Evolutionary conservation across 2,888 invertebrate genomes (phyloP).

Genomic region (Xestia xanthographa): DNA sequence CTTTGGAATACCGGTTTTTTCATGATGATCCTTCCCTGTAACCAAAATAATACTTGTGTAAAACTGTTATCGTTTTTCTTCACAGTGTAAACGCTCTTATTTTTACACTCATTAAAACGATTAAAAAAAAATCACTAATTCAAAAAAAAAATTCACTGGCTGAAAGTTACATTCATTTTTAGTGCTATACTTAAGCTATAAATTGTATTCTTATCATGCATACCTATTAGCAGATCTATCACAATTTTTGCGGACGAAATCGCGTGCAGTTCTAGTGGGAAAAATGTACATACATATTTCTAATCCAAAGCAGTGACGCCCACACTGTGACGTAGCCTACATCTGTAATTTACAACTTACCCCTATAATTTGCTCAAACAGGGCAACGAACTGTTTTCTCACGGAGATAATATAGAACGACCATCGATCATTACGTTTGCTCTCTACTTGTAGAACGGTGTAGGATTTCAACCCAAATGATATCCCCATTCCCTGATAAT

Average conservation of each 20-base stretch:
- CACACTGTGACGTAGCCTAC: neutral
- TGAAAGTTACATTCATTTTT: no score
- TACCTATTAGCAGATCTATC: no score
- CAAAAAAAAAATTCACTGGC: no score
- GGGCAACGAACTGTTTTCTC: conserved; percentile 8
- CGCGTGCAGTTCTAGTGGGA: no score
- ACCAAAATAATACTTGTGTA: no score
- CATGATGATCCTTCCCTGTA: no score
- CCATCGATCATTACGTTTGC: conserved; percentile 34
- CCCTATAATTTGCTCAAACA: neutral
- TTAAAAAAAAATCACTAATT: no score
- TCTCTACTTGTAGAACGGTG: neutral
- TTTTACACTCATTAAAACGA: no score
- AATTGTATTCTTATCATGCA: no score
- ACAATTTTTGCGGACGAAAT: no score
- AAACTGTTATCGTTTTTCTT: neutral
- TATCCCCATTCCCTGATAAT: neutral
- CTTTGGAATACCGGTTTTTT: neutral
- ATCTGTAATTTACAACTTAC: neutral
- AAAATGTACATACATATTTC: neutral
- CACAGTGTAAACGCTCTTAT: conserved; percentile 14
- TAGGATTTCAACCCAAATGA: neutral
- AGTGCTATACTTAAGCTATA: no score
- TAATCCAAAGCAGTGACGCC: neutral
- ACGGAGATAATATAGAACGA: neutral